A percentile compares a stretch with the other conserved stretches of the same genome.
Conservation (phyloP, 2,888 invertebrate genomes). For the Drosophila eohydei region DNA sequence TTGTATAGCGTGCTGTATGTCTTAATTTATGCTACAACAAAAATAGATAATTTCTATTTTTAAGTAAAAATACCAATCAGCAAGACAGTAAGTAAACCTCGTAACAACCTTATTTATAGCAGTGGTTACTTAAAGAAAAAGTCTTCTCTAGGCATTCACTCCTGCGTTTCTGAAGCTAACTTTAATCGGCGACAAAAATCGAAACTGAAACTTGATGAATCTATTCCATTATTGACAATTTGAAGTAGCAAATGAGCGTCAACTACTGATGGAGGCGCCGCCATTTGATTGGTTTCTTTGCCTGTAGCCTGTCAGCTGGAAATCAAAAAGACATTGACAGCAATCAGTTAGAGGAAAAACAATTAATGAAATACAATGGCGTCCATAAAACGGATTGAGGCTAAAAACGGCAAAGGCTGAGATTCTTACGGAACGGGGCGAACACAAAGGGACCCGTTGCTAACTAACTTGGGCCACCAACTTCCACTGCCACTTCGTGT, state of each 20-base stretch:
- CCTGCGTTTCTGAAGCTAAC: no score
- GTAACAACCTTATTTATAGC: no score
- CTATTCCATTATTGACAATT: conserved; percentile 8
- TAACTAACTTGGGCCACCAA: conserved; percentile 42
- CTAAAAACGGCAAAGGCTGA: conserved; percentile 33
- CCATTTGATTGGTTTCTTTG: conserved; percentile 18
- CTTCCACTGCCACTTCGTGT: conserved; percentile 34
- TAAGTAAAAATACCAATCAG: no score
- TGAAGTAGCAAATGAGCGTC: conserved; percentile 10
- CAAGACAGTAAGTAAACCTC: no score
- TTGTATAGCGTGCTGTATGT: no score
- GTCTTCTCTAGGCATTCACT: not conserved
- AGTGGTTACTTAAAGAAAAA: no score
- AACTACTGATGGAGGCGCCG: not conserved
- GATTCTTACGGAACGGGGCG: conserved; percentile 35
- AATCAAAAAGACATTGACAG: conserved; percentile 64
- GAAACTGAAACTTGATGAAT: not conserved
- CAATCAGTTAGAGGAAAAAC: conserved; percentile 63
- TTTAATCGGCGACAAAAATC: not conserved
- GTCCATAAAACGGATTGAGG: conserved; percentile 31
- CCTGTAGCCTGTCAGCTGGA: conserved; percentile 13
- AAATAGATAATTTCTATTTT: no score
- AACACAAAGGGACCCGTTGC: conserved; percentile 19
- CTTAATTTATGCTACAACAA: no score
- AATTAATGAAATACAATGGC: conserved; percentile 60